Conservation (phyloP, 2,888 invertebrate genomes). For the Atethmia centrago region DNA sequence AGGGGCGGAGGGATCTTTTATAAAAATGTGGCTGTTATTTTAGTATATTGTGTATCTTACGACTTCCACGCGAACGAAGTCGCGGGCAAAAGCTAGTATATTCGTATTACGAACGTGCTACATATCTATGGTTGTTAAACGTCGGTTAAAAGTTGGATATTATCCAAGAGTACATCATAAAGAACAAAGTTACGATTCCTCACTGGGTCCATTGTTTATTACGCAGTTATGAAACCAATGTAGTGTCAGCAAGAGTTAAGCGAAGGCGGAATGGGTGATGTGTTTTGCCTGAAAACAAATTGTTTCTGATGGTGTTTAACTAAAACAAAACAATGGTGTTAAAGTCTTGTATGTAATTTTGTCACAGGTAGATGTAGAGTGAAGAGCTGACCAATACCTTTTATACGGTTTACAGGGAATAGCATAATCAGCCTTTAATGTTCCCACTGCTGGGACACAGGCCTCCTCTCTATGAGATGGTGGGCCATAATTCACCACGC, state of each 20-base stretch:
- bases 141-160: neutral
- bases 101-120: neutral
- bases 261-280: conserved; percentile 12
- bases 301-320: neutral
- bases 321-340: neutral
- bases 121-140: neutral
- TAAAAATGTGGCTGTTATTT: no score
- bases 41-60: no score
- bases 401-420: neutral
- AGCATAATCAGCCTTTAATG: neutral
- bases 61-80: no score
- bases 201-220: conserved; percentile 19
- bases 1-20: no score
- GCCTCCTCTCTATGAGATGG: neutral
- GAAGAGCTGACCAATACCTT: neutral
- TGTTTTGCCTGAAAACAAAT: neutral
- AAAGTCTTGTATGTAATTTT: neutral
- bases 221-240: conserved; percentile 16
- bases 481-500: no score
- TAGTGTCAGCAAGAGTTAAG: conserved; percentile 11
- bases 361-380: neutral
- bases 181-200: conserved; percentile 22
- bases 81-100: no score
- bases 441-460: neutral
- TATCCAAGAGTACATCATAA: conserved; percentile 28